Evolutionary conservation across 2,888 invertebrate species (phyloP).

Genomic region (Ligdia adustata): DNA sequence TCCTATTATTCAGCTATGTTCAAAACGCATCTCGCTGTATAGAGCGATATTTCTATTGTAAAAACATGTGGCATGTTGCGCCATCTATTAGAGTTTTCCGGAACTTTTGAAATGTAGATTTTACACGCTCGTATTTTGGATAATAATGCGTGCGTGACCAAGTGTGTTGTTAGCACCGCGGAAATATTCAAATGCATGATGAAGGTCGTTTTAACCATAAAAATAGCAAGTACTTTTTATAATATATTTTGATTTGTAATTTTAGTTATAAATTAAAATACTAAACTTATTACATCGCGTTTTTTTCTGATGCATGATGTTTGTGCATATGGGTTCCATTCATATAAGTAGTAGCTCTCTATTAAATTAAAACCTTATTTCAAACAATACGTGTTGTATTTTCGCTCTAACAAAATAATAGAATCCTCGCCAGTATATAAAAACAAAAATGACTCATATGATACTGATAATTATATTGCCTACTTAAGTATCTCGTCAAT

Average conservation of each 20-base stretch:
- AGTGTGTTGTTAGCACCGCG: constrained; percentile 50
- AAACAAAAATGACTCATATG: too few species aligned
- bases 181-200: constrained; percentile 69
- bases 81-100: constrained; percentile 41
- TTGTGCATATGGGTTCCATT: too few species aligned
- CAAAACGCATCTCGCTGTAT: constrained; percentile 60
- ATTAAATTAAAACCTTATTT: too few species aligned
- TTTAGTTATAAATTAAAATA: too few species aligned
- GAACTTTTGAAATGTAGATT: constrained; percentile 16
- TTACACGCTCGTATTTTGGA: constrained; percentile 15
- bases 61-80: constrained; percentile 25
- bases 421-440: too few species aligned
- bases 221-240: constrained; percentile 50
- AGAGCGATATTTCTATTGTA: constrained; percentile 16
- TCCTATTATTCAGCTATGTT: constrained; percentile 61
- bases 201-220: constrained; percentile 59
- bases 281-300: too few species aligned
- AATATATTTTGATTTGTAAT: constrained; percentile 8
- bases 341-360: too few species aligned
- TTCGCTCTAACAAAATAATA: too few species aligned
- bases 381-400: too few species aligned
- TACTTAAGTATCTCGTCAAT: too few species aligned
- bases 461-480: too few species aligned
- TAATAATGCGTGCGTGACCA: constrained; percentile 43
- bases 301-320: too few species aligned